Base-by-base conservation (phyloP, 2,113 vertebrate genomes). In the Tylochromis polylepis region DNA sequence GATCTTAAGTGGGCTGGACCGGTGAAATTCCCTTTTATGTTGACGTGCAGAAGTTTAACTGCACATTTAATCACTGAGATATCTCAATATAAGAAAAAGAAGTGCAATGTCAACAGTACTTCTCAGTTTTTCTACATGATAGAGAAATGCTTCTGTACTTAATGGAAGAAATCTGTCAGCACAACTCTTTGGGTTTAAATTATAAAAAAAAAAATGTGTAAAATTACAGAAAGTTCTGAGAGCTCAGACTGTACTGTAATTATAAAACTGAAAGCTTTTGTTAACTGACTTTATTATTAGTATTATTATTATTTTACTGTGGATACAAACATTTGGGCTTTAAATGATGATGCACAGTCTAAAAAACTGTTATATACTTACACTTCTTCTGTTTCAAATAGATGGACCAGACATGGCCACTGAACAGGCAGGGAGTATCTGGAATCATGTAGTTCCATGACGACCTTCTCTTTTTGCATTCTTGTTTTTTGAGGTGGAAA, bases 81-180 rank as follows among this genome's bases (percentile, higher is more conserved):
- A 41, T 67, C 38, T 67, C 20, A 65, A 65, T 22, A 9, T 67
- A 67, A 41, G 1, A 67, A 67, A 59, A 67, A 67, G 36, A 67
- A 67, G 38, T 67, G 1, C 62, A 67, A 38, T 7, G 36, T 38
- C 36, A 38, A 38, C 36, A 38, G 36, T 38, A 10, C 10, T 8
- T 38, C 36, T 38, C 9, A 11, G 36, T 38, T 38, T 38, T 38
- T 38, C 36, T 38, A 38, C 36, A 38, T 38, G 36, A 38, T 9
- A 38, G 10, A 38, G 5, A 38, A 38, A 38, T 38, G 36, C 36
- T 38, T 9, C 36, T 38, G 34, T 34, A 7, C 34, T 34, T 34
- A 34, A 1, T 65, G 0, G 34, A 65, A 1, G 1, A 65, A 65
- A 0, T 65, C 34, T 65, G 1, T 41, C 62, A 3, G 62, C 62